Evolutionary conservation across 1,140 invertebrate species (phyloP), one percentile per base, ranked within the genome.

Genomic region (Radopholus similis): DNA sequence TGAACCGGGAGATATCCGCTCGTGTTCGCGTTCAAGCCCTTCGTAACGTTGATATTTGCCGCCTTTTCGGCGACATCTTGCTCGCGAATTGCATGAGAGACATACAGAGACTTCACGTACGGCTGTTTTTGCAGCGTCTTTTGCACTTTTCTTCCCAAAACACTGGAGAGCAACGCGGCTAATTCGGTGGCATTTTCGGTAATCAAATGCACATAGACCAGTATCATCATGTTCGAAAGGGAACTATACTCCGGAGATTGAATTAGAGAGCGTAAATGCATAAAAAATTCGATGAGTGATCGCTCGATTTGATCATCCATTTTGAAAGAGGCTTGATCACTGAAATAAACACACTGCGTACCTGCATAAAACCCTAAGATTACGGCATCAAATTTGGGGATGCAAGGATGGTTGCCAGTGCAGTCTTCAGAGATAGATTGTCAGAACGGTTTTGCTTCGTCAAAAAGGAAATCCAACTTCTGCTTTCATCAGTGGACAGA

Each of bases 1-100:
- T 98, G 94, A 28, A 97, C 91, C 0, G 94, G 94, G 62, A 98
- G 83, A 84, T 95, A 97, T 21, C 94, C 93, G 2, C 88, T 87
- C 62, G 95, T 90, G 66, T 90, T 90, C 23, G 90, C 91, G 84
- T 90, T 95, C 5, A 97, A 85, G 78, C 90, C 89, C 1, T 88
- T 87, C 0, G 94, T 97, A 0, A 97, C 93, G 0, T 93, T 91
- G 21, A 97, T 92, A 82, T 92, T 92, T 0, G 96, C 91, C 1
- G 94, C 94, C 51, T 72, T 74, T 34, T 66, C 26, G 18, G 64
- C 71, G 21, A 72, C 44, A 53, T 75, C 71, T 6, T 40, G 23
- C 42, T 72, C 66, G 13, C 32, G 60, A 32, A 68, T 54, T 30
- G 63, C 63, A n/a, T 64, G 51, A 2, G 30, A 5, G 37, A 53